These are phyloP conservation scores for human (Homo sapiens) DNA, from an alignment of 2,113 vertebrate genomes.

Conservation along the genomic window DNA sequence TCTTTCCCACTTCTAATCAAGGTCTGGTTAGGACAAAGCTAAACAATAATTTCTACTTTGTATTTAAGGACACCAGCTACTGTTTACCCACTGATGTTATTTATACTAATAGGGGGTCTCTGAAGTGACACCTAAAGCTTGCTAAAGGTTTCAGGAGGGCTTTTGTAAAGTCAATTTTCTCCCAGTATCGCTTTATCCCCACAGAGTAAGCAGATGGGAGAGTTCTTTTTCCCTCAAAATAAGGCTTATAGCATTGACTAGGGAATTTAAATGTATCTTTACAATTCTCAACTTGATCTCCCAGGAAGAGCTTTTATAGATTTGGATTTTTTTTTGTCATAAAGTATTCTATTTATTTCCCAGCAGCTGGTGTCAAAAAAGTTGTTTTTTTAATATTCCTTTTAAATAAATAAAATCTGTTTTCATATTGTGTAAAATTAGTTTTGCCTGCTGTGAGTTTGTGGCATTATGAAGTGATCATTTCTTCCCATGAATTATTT, in stretches of 20 bases:
- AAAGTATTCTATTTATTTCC: conserved; percentile 90
- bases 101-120: conserved; percentile 38
- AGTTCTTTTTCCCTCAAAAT: conserved; percentile 53
- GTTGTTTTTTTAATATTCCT: conserved; percentile 91
- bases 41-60: neutral
- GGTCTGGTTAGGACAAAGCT: conserved; percentile 58
- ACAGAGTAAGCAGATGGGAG: neutral
- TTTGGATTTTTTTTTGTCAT: conserved; percentile 84
- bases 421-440: conserved; percentile 88
- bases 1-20: conserved; percentile 34
- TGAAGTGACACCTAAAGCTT: neutral
- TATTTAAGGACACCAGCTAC: conserved; percentile 39
- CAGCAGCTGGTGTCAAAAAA: conserved; percentile 90
- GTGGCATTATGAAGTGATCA: conserved; percentile 88
- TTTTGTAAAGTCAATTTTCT: conserved; percentile 57
- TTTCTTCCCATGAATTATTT: conserved; percentile 89
- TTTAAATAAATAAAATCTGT: conserved; percentile 91
- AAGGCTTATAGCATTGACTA: conserved; percentile 76
- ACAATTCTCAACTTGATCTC: conserved; percentile 77
- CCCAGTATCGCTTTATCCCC: neutral
- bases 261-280: conserved; percentile 80
- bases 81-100: conserved; percentile 4
- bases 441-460: conserved; percentile 89
- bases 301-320: conserved; percentile 84
- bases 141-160: neutral